Evolutionary conservation across 1,140 invertebrate species (phyloP).

Genomic region (Pseudomyrmex pallidus): DNA sequence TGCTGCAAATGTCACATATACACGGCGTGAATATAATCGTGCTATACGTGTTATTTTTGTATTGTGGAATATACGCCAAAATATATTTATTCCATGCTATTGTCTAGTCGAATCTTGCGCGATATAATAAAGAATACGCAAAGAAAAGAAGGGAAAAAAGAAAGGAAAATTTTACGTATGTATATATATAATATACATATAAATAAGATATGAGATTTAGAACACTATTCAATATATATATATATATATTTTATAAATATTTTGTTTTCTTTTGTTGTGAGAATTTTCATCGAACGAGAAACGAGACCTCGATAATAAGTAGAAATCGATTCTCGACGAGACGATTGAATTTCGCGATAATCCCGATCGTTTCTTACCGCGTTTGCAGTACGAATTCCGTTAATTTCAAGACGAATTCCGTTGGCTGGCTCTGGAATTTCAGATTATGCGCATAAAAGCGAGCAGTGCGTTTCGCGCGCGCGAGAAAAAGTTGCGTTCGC

Average conservation of each 20-base stretch:
- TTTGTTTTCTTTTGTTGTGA: not conserved
- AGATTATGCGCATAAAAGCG: slow-evolving; percentile 75
- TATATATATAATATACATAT: too few relatives aligned
- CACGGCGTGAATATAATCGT: not conserved
- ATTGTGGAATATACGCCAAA: slow-evolving; percentile 60
- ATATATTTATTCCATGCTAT: slow-evolving; percentile 69
- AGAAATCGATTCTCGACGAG: slow-evolving; percentile 51
- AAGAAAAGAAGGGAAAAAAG: too few relatives aligned
- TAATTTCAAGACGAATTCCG: slow-evolving; percentile 43
- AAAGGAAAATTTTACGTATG: too few relatives aligned
- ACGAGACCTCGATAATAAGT: not conserved
- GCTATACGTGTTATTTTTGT: slow-evolving; percentile 64
- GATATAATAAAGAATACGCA: too few relatives aligned
- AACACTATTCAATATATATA: not conserved
- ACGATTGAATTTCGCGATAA: slow-evolving; percentile 60
- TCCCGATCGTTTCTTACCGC: slow-evolving; percentile 65
- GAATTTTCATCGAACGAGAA: not conserved
- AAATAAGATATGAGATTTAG: too few relatives aligned
- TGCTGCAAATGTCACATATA: slow-evolving; percentile 22
- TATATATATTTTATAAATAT: not conserved
- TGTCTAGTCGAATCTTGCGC: slow-evolving; percentile 16
- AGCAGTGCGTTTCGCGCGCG: slow-evolving; percentile 49
- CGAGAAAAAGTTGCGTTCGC: slow-evolving; percentile 74
- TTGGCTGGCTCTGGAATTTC: slow-evolving; percentile 69
- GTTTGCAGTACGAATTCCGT: slow-evolving; percentile 45